Evolutionary conservation across 1,140 invertebrate species (phyloP).

Genomic region (Trigoniulus corallinus): DNA sequence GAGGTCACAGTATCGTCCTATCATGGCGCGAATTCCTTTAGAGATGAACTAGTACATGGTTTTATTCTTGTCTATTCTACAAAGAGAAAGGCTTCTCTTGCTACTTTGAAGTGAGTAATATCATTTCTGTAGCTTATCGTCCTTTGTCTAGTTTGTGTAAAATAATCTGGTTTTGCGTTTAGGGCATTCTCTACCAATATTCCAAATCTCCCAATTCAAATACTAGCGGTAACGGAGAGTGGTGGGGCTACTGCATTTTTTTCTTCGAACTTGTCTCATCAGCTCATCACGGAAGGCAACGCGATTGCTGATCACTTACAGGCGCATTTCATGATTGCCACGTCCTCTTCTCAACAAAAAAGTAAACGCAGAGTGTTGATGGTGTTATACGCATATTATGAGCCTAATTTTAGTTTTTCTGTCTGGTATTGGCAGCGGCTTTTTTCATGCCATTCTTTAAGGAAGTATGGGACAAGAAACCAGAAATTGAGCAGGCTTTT

Average conservation of each 20-base stretch:
- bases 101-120: conserved; percentile 64
- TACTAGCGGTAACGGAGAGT: conserved; percentile 78
- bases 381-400: neutral
- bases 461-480: conserved; percentile 88
- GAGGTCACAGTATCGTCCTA: conserved; percentile 91
- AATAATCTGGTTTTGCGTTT: conserved; percentile 17
- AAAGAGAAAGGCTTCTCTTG: conserved; percentile 82
- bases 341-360: conserved; percentile 61
- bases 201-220: conserved; percentile 84
- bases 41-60: conserved; percentile 85
- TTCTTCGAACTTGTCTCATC: conserved; percentile 69
- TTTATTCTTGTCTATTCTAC: conserved; percentile 92
- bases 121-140: conserved; percentile 2
- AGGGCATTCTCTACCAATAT: conserved; percentile 90
- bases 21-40: conserved; percentile 79
- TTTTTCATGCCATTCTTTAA: conserved; percentile 93
- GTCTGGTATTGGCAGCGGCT: conserved; percentile 44
- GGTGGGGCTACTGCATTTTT: conserved; percentile 76
- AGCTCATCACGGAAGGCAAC: conserved; percentile 82
- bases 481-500: conserved; percentile 83
- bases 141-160: conserved; percentile 3
- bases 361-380: conserved; percentile 34
- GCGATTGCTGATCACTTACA: conserved; percentile 77
- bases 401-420: neutral
- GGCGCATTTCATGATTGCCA: conserved; percentile 79